Base-by-base conservation (phyloP, 2,888 invertebrate species). In the Oxystoma pomonae region DNA sequence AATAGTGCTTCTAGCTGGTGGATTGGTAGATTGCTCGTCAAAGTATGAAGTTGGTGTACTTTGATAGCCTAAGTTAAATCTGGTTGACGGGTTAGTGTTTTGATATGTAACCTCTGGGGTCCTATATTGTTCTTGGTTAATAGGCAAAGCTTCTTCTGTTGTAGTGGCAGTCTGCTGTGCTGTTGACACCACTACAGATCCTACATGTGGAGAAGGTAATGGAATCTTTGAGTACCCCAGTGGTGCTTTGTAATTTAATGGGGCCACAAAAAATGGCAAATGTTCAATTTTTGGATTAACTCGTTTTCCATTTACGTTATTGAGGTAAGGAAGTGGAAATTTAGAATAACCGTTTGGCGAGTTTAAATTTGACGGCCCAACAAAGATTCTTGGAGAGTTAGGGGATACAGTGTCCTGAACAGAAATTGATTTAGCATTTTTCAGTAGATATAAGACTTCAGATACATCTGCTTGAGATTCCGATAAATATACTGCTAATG, bases 151-250 rank as follows among this genome's bases (percentile, higher is more conserved):
- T 5, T 17, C 5, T 19, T 16, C 17, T 19, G 17, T 19, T 16
- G 53, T 16, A 9, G 59, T 51, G 16, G 57, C 16, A 17, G 20
- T 17, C 3, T 56, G 17, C 16, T 9, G 2, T 17, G 65, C 63
- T 12, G 63, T 21, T 17, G 76, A 75, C 72, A 93, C 85, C 0
- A 94, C 91, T 1, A 94, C 91, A 0, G 92, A 92, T 0, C 93
- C 93, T 0, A 94, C 92, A 72, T 94, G 93, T 0, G 93, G 93
- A 16, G 92, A 89, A 0, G 93, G 93, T 75, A 94, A 86, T 0
- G 92, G 88, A 67, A 94, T 93, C 80, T 93, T 94, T 0, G 91
- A 90, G 74, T 91, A 93, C 1, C 93, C 93, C 57, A 86, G 83
- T 0, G 92, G 93, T n/a, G 92, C 88, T 69, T 89, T 88, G 73